Evolutionary conservation across 2,888 invertebrate genomes (phyloP), one percentile per base, ranked within the genome.

Genomic region (Philereme transversata): DNA sequence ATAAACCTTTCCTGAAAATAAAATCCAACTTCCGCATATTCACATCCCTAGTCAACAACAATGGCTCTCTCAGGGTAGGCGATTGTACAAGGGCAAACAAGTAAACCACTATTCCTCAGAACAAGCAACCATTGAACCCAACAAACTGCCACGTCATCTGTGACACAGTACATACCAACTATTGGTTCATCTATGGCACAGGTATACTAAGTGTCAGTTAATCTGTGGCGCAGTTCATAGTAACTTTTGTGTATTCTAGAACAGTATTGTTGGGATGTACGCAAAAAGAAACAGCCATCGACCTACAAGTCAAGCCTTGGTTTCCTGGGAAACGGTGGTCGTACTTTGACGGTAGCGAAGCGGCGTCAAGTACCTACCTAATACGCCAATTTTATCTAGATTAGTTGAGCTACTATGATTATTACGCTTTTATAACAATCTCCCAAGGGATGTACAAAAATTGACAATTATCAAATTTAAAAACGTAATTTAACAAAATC

Each of bases 51-150:
- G 57, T 76, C 71, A 75, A 73, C 74, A 86, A 87, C 87, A 87
- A 87, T 85, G 75, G 41, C 69, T 65, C 79, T 79, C 81, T 74
- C 72, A 82, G 75, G 67, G 67, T 68, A 66, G 67, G 63, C 60
- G 68, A 69, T 64, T 68, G 69, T 66, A 69, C 67, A 64, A 65
- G 62, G 48, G 62, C 67, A 74, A 79, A 88, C 84, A 88, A 86
- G 79, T 77, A 81, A 78, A 79, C 87, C 79, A 83, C 86, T 87
- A 87, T 89, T 87, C 86, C 86, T 81, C 61, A 67, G 84, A 84
- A 88, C 76, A 74, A 62, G 58, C 71, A 76, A 72, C 64, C 75
- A 63, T 75, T 76, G 77, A 79, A 75, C 79, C 61, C 59, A 49
- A 62, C 47, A 34, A 40, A 58, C 54, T 58, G 6, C 33, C 7